phyloP scores from a whole-genome alignment of 2,888 invertebrate genomes.

The Philonicus albiceps region DNA sequence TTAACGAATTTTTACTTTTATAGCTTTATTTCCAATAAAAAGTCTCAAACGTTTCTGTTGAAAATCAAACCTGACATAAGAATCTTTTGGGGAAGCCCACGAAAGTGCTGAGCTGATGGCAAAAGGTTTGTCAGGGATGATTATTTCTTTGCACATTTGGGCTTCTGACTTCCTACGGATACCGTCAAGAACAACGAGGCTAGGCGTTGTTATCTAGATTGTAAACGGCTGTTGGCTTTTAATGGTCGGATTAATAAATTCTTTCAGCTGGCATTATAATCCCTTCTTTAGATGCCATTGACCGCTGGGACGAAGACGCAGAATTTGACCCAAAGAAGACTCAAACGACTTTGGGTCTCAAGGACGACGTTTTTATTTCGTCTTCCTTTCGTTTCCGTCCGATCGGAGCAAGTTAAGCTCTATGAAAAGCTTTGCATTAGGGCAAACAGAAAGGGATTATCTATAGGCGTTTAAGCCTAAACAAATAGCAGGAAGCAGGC shows the following conservation, averaged over 20 bases:
- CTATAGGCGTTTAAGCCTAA: slow-evolving; percentile 46
- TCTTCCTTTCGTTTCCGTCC: not conserved
- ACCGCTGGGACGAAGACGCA: not conserved
- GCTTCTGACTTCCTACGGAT: not conserved
- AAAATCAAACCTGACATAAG: not conserved
- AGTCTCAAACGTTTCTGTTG: not conserved
- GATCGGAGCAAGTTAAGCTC: slow-evolving; percentile 40
- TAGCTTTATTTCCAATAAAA: not conserved
- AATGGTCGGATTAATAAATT: slow-evolving; percentile 5
- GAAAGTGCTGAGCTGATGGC: not conserved
- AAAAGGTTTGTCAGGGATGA: not conserved
- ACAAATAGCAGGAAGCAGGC: slow-evolving; percentile 45
- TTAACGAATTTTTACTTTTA: not conserved
- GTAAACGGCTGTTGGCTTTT: slow-evolving; percentile 4
- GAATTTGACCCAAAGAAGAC: slow-evolving; percentile 9
- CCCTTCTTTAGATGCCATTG: not conserved
- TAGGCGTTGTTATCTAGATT: not conserved
- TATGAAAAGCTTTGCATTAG: slow-evolving; percentile 39
- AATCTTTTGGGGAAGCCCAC: not conserved
- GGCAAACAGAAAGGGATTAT: slow-evolving; percentile 45
- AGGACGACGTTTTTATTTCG: not conserved
- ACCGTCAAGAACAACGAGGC: not conserved
- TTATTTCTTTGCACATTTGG: not conserved
- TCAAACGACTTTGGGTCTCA: not conserved
- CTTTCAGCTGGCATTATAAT: slow-evolving; percentile 14